Base-by-base conservation (phyloP, 2,113 vertebrate genomes). In the Phoenicopterus ruber region DNA sequence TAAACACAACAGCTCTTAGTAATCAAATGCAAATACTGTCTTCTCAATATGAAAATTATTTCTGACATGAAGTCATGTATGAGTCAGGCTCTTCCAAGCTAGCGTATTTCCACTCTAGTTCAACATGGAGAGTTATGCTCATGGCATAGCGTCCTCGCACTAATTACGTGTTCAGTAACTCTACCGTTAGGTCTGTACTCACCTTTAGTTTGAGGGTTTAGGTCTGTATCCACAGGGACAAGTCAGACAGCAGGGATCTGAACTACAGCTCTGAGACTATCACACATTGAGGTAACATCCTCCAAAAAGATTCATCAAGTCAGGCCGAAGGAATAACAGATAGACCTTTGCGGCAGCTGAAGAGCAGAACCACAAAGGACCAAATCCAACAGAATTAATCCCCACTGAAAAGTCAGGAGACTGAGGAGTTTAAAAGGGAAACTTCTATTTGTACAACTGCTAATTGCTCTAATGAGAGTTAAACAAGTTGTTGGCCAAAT, bases 31-130 rank as follows among this genome's bases (percentile, higher is more conserved):
- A 94, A 96, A 97, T 87, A 74, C n/a, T 52, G 14, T 74, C 61
- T 67, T 47, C 87, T 93, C 59, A 93, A 21, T 78, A 94, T 50
- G 76, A 94, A 93, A 95, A 96, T 87, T 70, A 13, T 94, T 97
- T 90, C 78, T 96, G 90, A 96, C 90, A 40, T 42, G 32, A 78
- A 94, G 61, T 25, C 11, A 22, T 78, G 25, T 66, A 72, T 19
- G 26, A 92, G 52, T 76, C 67, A 63, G 73, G 78, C 38, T 91
- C 31, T 88, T 96, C 92, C 71, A 57, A 80, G 74, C 6, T 55
- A 91, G 40, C 10, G 2, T 71, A 49, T 72, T 82, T 62, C 62
- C 40, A 40, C 24, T 77, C 34, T 36, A 49, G 3, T 50, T 62
- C 73, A 85, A 29, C n/a, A 24, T 2, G 9, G 40, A 85, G n/a